Evolutionary conservation across 2,888 invertebrate genomes (phyloP).

Genomic region (Diarsia rubi): DNA sequence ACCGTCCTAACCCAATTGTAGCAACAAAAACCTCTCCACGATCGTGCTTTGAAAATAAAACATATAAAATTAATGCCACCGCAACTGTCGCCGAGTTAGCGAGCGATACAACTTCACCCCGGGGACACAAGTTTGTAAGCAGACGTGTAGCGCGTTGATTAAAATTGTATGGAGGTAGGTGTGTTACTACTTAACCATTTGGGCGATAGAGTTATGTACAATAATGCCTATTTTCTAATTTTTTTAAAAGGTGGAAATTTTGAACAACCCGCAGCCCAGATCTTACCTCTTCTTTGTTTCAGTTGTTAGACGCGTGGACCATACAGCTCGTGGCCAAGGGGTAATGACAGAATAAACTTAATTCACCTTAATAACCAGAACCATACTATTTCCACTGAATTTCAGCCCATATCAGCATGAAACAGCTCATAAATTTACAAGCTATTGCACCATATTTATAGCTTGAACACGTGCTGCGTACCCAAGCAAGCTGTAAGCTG

Average conservation of each 20-base stretch:
- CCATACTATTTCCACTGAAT: background rate
- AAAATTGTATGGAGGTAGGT: slow-evolving; percentile 22
- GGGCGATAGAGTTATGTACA: background rate
- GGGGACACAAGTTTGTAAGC: slow-evolving; percentile 10
- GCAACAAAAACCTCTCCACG: background rate
- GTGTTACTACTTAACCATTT: background rate
- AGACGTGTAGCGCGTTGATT: slow-evolving; percentile 25
- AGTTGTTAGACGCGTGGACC: background rate
- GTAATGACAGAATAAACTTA: background rate
- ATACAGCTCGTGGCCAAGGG: background rate
- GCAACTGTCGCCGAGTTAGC: background rate
- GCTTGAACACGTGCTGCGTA: slow-evolving; percentile 21
- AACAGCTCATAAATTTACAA: slow-evolving; percentile 10
- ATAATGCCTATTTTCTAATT: no score
- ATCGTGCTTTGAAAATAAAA: slow-evolving; percentile 36
- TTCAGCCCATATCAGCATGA: background rate
- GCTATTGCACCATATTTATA: slow-evolving; percentile 31
- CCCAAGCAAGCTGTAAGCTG: slow-evolving; percentile 16
- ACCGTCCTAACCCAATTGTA: background rate
- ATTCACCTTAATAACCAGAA: background rate
- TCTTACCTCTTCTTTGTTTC: no score
- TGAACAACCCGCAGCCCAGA: no score
- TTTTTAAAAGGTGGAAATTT: no score
- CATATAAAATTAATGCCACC: slow-evolving; percentile 8
- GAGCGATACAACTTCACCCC: slow-evolving; percentile 22